Percentiles rank a stretch among this genome's conserved stretches.
Conservation (phyloP, 2,113 vertebrate genomes). For the Uria aalge region DNA sequence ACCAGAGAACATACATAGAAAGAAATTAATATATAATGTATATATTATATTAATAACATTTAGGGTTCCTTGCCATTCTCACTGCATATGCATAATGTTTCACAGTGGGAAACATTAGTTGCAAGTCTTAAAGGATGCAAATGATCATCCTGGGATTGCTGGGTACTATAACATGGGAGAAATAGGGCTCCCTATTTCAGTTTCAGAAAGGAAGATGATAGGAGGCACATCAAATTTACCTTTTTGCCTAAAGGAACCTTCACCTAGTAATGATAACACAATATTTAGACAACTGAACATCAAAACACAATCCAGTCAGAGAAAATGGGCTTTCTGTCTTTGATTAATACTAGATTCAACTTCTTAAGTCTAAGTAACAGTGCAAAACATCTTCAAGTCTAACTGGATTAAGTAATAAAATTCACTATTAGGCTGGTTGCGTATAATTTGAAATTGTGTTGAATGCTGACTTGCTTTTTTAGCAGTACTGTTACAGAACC, state of each 20-base stretch:
- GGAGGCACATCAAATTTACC: background rate
- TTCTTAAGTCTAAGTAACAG: background rate
- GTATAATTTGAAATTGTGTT: background rate
- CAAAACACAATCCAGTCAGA: background rate
- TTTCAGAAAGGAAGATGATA: background rate
- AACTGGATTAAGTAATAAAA: background rate
- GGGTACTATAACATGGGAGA: background rate
- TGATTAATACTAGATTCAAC: background rate
- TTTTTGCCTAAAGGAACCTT: background rate
- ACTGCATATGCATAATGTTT: background rate
- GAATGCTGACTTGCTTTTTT: background rate
- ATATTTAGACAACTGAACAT: background rate
- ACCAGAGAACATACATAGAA: background rate
- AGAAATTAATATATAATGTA: background rate
- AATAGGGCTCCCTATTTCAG: background rate
- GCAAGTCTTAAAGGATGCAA: background rate
- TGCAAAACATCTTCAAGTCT: background rate
- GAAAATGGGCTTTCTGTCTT: background rate
- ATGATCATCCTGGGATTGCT: background rate
- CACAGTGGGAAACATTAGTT: background rate
- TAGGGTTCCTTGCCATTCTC: background rate
- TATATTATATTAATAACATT: background rate
- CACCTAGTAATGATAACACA: background rate
- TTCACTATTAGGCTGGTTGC: background rate
- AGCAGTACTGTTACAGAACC: background rate